Evolutionary conservation across 2,888 invertebrate genomes (phyloP).

Genomic region (Diarsia dahlii): DNA sequence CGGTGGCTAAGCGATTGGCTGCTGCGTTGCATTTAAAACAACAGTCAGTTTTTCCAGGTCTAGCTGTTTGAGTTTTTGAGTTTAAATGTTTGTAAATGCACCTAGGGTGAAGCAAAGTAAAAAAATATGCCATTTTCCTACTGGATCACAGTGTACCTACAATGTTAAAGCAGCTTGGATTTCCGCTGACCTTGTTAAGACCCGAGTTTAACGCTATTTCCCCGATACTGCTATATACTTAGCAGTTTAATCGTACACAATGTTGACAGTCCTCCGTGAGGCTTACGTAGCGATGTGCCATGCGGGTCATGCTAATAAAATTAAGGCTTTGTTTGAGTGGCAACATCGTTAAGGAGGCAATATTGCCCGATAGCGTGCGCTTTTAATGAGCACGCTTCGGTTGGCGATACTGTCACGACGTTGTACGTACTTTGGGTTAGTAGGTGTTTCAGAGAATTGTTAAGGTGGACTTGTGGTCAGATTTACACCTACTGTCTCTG

Average conservation of each 20-base stretch:
- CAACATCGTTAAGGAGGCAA: constrained; percentile 80
- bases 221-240: constrained; percentile 16
- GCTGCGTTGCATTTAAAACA: too few species aligned
- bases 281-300: constrained; percentile 71
- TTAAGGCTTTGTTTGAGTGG: constrained; percentile 81
- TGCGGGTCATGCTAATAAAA: constrained; percentile 80
- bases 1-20: too few species aligned
- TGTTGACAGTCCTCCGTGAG: constrained; percentile 65
- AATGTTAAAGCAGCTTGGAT: not conserved
- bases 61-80: too few species aligned
- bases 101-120: too few species aligned
- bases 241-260: constrained; percentile 41
- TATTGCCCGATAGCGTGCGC: constrained; percentile 71
- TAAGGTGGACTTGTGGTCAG: too few species aligned
- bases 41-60: too few species aligned
- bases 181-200: constrained; percentile 21
- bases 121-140: not conserved
- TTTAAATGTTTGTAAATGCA: too few species aligned
- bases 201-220: not conserved
- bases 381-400: constrained; percentile 67
- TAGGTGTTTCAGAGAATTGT: not conserved
- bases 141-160: too few species aligned
- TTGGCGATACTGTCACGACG: constrained; percentile 32
- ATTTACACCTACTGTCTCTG: too few species aligned
- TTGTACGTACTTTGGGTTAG: not conserved